Evolutionary conservation across 2,113 vertebrate genomes (phyloP).

Genomic region (Hyperopisus bebe): DNA sequence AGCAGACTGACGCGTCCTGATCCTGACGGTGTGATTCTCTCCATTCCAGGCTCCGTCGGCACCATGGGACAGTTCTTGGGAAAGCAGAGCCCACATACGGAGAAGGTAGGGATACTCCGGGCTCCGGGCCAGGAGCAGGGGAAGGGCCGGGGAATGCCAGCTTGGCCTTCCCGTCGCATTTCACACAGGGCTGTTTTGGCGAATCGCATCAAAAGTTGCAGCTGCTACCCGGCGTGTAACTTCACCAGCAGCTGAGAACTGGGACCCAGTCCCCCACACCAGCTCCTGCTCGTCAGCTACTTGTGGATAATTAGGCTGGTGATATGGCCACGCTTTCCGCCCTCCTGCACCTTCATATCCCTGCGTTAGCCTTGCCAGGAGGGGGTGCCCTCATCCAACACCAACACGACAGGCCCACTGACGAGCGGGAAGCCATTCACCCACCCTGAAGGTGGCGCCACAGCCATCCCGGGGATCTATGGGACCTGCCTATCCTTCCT

Average conservation of each 20-base stretch:
- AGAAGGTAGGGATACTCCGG: constrained; percentile 43
- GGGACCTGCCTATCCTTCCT: not conserved
- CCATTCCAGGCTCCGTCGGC: constrained; percentile 45
- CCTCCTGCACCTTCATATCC: not conserved
- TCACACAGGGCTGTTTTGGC: not conserved
- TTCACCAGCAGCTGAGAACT: not conserved
- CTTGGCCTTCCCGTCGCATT: not conserved
- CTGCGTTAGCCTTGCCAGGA: not conserved
- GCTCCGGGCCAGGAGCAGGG: not conserved
- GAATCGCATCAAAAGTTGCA: not conserved
- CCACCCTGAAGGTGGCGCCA: not conserved
- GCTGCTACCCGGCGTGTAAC: not conserved
- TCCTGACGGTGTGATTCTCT: constrained; percentile 15
- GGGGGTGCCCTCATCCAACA: not conserved
- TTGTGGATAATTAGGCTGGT: not conserved
- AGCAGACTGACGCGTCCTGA: no score
- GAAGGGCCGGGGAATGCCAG: not conserved
- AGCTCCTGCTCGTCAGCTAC: not conserved
- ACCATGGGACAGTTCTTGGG: constrained; percentile 62
- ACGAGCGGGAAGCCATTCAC: not conserved
- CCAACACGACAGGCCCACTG: not conserved
- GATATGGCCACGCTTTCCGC: not conserved
- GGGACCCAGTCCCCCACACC: not conserved
- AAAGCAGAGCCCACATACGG: constrained; percentile 44
- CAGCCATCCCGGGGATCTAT: not conserved